Evolutionary conservation across 1,140 invertebrate genomes (phyloP).

Genomic region (Magallana angulata): DNA sequence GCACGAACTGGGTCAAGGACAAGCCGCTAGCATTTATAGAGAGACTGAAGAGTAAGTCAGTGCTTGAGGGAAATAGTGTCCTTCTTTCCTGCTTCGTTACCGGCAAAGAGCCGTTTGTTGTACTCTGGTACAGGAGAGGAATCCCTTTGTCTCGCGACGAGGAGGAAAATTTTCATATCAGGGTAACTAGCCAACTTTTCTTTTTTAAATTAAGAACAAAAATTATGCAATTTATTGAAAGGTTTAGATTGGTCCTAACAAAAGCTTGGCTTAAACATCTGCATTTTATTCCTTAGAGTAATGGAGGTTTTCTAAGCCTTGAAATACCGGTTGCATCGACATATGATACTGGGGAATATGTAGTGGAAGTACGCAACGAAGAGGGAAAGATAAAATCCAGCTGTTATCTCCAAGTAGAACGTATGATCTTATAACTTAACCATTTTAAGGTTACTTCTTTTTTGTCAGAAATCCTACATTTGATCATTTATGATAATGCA

Average conservation of each 20-base stretch:
- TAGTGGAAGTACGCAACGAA: slow-evolving; percentile 55
- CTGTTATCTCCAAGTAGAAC: slow-evolving; percentile 58
- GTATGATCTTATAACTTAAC: slow-evolving; percentile 33
- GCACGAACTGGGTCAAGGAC: slow-evolving; percentile 42
- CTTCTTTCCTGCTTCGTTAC: slow-evolving; percentile 47
- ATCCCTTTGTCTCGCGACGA: slow-evolving; percentile 42
- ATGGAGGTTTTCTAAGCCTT: slow-evolving; percentile 50
- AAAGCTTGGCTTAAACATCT: neutral
- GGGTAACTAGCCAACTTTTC: slow-evolving; percentile 25
- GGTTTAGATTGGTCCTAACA: neutral
- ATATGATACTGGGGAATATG: slow-evolving; percentile 52
- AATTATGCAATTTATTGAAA: too few species aligned
- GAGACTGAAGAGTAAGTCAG: slow-evolving; percentile 55
- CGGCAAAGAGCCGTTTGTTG: slow-evolving; percentile 50
- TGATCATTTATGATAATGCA: neutral
- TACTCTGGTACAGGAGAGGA: slow-evolving; percentile 50
- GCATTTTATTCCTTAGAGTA: neutral
- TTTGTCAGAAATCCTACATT: neutral
- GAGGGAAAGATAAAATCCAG: slow-evolving; percentile 52
- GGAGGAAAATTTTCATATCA: slow-evolving; percentile 53
- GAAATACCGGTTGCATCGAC: slow-evolving; percentile 45
- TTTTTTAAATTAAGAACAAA: neutral
- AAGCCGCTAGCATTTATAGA: slow-evolving; percentile 51
- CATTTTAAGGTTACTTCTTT: neutral
- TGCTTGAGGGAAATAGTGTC: slow-evolving; percentile 40